Percentiles rank a stretch among this genome's conserved stretches.
phyloP scores from a whole-genome alignment of 2,797 vertebrate genomes.

The Borostomias antarcticus region DNA sequence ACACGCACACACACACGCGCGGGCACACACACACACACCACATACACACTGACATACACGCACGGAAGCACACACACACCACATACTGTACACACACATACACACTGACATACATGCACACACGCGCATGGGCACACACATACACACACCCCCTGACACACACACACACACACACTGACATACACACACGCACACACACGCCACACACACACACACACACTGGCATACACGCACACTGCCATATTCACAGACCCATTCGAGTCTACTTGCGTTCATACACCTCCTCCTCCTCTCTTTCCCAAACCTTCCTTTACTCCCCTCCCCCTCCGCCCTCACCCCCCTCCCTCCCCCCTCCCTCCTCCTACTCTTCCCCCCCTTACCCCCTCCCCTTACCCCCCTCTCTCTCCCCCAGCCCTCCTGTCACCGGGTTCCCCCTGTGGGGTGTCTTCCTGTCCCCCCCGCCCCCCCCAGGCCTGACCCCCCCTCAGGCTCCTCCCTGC shows the following conservation, averaged over 20 bases:
- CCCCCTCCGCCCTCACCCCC: background rate
- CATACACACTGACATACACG: background rate
- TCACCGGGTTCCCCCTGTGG: background rate
- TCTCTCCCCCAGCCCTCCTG: background rate
- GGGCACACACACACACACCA: conserved; percentile 2
- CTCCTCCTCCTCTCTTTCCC: background rate
- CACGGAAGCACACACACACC: conserved; percentile 31
- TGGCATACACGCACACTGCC: conserved; percentile 11
- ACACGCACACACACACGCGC: conserved; percentile 38
- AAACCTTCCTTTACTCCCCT: background rate
- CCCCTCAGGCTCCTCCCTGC: conserved; percentile 94
- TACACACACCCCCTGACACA: conserved; percentile 15
- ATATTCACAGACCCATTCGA: conserved; percentile 24
- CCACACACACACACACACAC: conserved; percentile 11
- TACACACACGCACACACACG: conserved; percentile 16
- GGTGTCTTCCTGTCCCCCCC: background rate
- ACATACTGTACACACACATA: too few species aligned
- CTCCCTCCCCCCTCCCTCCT: background rate
- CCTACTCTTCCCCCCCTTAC: background rate
- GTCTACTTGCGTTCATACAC: background rate
- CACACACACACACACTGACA: too few species aligned
- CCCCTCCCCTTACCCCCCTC: background rate
- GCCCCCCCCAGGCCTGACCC: conserved; percentile 85
- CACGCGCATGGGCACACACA: conserved; percentile 10
- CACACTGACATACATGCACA: conserved; percentile 1